A percentile compares a stretch with the other conserved stretches of the same genome.
These are phyloP conservation scores for Tenebrosternarchus preto DNA, from an alignment of 2,113 vertebrate genomes.

Conservation along the genomic window DNA sequence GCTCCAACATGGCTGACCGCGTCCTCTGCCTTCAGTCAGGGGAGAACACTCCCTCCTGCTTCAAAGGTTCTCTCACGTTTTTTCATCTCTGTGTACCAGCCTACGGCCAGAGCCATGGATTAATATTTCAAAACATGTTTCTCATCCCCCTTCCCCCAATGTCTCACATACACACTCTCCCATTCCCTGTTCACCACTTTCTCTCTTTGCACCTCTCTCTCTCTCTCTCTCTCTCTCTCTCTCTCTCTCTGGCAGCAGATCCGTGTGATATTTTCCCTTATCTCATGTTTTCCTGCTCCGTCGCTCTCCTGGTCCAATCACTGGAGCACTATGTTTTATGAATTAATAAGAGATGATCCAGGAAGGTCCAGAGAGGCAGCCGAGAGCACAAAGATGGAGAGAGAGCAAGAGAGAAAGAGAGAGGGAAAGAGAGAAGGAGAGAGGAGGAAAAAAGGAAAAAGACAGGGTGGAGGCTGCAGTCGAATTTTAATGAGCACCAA, in stretches of 20 bases:
- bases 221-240: too few relatives aligned
- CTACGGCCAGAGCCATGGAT: slow-evolving; percentile 75
- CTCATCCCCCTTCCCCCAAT: slow-evolving; percentile 53
- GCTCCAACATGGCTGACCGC: slow-evolving; percentile 68
- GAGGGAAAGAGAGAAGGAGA: slow-evolving; percentile 36
- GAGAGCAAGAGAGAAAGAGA: slow-evolving; percentile 35
- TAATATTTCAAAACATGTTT: slow-evolving; percentile 77
- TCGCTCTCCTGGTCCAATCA: slow-evolving; percentile 77
- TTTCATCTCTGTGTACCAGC: slow-evolving; percentile 71
- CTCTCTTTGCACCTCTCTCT: too few relatives aligned
- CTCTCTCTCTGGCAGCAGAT: slow-evolving; percentile 54
- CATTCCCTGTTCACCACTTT: neutral
- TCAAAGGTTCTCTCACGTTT: slow-evolving; percentile 69
- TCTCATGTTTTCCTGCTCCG: slow-evolving; percentile 78
- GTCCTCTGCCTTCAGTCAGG: slow-evolving; percentile 58
- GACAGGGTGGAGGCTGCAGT: slow-evolving; percentile 63
- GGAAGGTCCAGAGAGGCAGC: slow-evolving; percentile 70
- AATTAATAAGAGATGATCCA: slow-evolving; percentile 86
- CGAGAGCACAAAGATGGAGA: slow-evolving; percentile 68
- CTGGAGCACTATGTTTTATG: slow-evolving; percentile 76
- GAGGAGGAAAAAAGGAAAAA: slow-evolving; percentile 48
- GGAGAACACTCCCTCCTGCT: slow-evolving; percentile 66
- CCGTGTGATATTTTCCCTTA: slow-evolving; percentile 74
- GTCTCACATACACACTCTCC: slow-evolving; percentile 7
- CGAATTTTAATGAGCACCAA: slow-evolving; percentile 82